Percentiles rank a stretch among this genome's conserved stretches.
Conservation (phyloP, 1,140 invertebrate genomes). For the Periplaneta americana region DNA sequence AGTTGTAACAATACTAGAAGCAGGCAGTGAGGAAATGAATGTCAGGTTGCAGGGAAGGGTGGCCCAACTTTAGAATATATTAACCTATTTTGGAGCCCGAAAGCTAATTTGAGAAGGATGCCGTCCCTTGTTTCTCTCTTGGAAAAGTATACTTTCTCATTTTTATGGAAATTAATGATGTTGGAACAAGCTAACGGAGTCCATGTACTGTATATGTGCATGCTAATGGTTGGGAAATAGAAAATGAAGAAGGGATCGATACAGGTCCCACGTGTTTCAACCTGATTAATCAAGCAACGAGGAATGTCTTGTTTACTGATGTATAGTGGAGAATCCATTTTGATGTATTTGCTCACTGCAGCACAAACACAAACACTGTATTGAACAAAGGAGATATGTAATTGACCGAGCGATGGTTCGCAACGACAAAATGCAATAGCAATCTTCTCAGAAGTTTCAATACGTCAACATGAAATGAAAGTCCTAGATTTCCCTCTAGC, state of each 20-base stretch:
- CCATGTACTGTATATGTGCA: neutral
- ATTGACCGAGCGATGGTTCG: too few species aligned
- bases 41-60: neutral
- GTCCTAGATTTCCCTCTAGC: too few species aligned
- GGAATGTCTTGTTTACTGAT: neutral
- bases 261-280: neutral
- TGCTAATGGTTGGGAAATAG: neutral
- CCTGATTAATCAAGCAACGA: neutral
- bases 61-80: constrained; percentile 20
- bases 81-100: constrained; percentile 21
- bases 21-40: neutral
- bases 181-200: neutral
- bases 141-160: constrained; percentile 1
- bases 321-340: too few species aligned
- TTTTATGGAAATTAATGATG: neutral
- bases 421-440: too few species aligned
- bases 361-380: too few species aligned
- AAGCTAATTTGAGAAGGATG: constrained; percentile 22
- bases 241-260: neutral
- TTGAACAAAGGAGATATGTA: too few species aligned
- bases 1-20: constrained; percentile 17
- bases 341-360: too few species aligned
- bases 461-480: too few species aligned
- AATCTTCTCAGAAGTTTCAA: too few species aligned
- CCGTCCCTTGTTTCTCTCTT: neutral